Evolutionary conservation across 35 echinoderm and acorn worm species (phyloP).

Genomic region (Acanthaster planci): DNA sequence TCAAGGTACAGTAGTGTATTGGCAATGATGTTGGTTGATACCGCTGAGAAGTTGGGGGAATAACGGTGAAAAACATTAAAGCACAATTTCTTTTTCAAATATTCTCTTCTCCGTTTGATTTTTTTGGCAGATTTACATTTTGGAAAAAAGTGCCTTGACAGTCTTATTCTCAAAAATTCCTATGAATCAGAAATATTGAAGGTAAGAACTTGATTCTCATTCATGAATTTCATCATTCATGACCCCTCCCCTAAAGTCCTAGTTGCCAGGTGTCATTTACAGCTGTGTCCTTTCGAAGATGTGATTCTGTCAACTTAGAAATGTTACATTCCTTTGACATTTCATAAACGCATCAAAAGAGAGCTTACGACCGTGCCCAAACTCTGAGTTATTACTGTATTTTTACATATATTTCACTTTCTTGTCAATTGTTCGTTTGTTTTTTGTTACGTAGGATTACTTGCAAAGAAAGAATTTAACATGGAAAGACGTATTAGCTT

Average conservation of each 20-base stretch:
- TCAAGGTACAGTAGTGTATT: conserved; percentile 41
- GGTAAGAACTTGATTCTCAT: conserved; percentile 16
- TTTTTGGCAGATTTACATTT: conserved; percentile 54
- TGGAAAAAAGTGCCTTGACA: conserved; percentile 60
- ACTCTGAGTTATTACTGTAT: too few relatives aligned
- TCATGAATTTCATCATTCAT: neutral
- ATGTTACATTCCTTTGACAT: too few relatives aligned
- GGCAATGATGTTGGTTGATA: too few relatives aligned
- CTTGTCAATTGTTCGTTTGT: neutral
- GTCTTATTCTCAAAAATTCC: conserved; percentile 52
- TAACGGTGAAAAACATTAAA: too few relatives aligned
- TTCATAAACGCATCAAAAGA: too few relatives aligned
- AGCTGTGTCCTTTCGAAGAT: too few relatives aligned
- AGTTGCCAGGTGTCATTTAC: too few relatives aligned
- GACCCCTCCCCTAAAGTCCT: too few relatives aligned
- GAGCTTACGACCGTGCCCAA: too few relatives aligned
- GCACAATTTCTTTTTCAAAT: too few relatives aligned
- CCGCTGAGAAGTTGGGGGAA: too few relatives aligned
- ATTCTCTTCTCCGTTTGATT: neutral
- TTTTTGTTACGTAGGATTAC: conserved; percentile 51
- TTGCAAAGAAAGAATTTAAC: conserved; percentile 60
- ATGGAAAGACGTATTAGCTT: conserved; percentile 51
- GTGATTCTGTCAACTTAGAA: too few relatives aligned
- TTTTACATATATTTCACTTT: neutral
- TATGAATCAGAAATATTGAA: conserved; percentile 84